Percentiles rank a stretch among this genome's conserved stretches.
These are phyloP conservation scores for Linnaemya tessellans DNA, from an alignment of 2,888 invertebrate species.

Conservation along the genomic window DNA sequence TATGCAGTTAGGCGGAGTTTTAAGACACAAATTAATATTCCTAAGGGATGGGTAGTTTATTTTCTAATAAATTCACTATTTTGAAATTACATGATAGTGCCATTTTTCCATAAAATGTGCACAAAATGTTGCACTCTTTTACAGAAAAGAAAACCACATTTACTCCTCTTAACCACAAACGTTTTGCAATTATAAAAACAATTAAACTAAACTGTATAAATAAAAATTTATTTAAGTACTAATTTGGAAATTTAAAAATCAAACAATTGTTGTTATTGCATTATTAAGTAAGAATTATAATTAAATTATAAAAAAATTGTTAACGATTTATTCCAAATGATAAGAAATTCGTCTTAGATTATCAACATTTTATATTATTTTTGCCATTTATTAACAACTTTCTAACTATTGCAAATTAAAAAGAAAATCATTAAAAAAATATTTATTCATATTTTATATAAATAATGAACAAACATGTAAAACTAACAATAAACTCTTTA, in stretches of 20 bases:
- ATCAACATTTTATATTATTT: constrained; percentile 53
- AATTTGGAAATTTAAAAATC: constrained; percentile 52
- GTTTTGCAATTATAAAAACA: constrained; percentile 1
- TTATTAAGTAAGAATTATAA: constrained; percentile 51
- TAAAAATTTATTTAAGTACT: constrained; percentile 55
- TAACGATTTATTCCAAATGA: constrained; percentile 61
- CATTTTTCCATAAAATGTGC: too few relatives aligned
- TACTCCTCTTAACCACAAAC: too few relatives aligned
- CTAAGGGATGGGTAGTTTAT: too few relatives aligned
- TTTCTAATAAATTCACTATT: too few relatives aligned
- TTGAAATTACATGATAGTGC: too few relatives aligned
- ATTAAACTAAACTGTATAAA: constrained; percentile 9
- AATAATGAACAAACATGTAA: constrained; percentile 32
- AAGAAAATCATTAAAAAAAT: constrained; percentile 42
- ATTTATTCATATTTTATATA: constrained; percentile 61
- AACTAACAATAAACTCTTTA: constrained; percentile 54
- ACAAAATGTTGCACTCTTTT: too few relatives aligned
- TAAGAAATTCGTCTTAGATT: constrained; percentile 45
- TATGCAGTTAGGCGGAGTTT: too few relatives aligned
- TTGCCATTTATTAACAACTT: constrained; percentile 52
- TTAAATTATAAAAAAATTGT: constrained; percentile 53
- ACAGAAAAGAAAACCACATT: too few relatives aligned
- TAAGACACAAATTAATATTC: too few relatives aligned
- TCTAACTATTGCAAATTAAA: constrained; percentile 42
- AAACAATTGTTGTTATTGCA: constrained; percentile 65